phyloP scores from a whole-genome alignment of 2,888 invertebrate genomes.

The Minunthozetes semirufus region DNA sequence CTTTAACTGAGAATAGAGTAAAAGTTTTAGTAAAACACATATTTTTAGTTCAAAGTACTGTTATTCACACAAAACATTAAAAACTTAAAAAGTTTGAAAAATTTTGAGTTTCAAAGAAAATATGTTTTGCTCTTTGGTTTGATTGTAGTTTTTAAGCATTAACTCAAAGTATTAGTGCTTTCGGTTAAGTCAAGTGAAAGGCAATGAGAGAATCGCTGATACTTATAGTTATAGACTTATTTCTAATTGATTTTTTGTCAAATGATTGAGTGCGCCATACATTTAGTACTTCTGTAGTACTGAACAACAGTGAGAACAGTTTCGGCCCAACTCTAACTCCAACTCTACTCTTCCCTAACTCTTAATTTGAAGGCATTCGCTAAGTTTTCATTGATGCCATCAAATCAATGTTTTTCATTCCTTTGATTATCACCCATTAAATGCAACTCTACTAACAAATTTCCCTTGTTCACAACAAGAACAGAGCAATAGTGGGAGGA shows the following conservation, averaged over 20 bases:
- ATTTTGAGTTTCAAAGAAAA: neutral
- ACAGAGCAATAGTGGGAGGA: no score
- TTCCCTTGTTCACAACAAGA: neutral
- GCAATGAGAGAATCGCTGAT: conserved; percentile 24
- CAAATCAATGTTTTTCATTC: conserved; percentile 31
- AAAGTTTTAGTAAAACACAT: no score
- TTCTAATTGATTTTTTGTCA: conserved; percentile 34
- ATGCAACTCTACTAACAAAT: conserved; percentile 30
- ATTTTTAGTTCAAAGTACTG: conserved; percentile 5
- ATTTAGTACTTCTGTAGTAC: conserved; percentile 19
- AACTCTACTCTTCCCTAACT: neutral
- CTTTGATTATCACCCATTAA: conserved; percentile 31
- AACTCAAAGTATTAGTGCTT: neutral
- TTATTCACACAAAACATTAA: neutral
- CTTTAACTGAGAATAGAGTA: no score
- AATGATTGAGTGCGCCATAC: conserved; percentile 28
- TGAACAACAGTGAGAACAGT: neutral
- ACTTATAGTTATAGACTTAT: conserved; percentile 27
- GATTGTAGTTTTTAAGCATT: conserved; percentile 14
- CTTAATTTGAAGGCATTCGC: neutral
- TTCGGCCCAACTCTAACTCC: conserved; percentile 2
- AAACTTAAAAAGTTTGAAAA: neutral
- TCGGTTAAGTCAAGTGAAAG: conserved; percentile 27
- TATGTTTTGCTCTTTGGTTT: neutral
- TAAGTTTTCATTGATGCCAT: conserved; percentile 7